These are phyloP conservation scores for Channa striata DNA, from an alignment of 2,797 vertebrate species.

Conservation along the genomic window DNA sequence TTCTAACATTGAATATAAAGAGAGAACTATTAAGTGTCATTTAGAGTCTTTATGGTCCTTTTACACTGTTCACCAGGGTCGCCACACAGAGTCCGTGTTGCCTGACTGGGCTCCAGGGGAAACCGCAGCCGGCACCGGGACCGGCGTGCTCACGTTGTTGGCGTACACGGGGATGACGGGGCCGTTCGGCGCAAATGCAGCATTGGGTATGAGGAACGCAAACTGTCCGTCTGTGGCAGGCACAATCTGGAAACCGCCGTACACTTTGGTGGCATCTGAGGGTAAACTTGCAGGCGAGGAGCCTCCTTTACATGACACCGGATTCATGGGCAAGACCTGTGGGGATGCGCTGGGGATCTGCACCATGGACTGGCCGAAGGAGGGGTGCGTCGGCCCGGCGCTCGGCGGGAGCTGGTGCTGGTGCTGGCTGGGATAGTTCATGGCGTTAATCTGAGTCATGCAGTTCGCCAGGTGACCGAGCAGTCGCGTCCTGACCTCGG, in stretches of 20 bases:
- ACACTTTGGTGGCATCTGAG: slow-evolving; percentile 90
- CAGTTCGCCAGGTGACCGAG: slow-evolving; percentile 97
- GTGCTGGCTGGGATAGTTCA: slow-evolving; percentile 93
- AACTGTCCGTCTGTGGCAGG: slow-evolving; percentile 97
- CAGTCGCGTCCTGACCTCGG: slow-evolving; percentile 95
- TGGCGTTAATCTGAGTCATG: slow-evolving; percentile 98
- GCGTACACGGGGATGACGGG: slow-evolving; percentile 94
- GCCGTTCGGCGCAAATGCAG: slow-evolving; percentile 90
- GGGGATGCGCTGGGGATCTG: slow-evolving; percentile 86
- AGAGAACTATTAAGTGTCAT: slow-evolving; percentile 78
- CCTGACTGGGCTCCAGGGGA: slow-evolving; percentile 90
- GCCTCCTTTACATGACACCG: slow-evolving; percentile 88
- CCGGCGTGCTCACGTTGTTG: slow-evolving; percentile 82
- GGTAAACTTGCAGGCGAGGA: slow-evolving; percentile 79
- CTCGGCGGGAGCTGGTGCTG: slow-evolving; percentile 87
- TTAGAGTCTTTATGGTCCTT: slow-evolving; percentile 64
- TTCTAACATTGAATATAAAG: slow-evolving; percentile 76
- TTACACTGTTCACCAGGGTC: slow-evolving; percentile 91
- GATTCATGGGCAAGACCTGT: slow-evolving; percentile 87
- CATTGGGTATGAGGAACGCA: slow-evolving; percentile 96
- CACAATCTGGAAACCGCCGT: slow-evolving; percentile 96
- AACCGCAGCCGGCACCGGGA: slow-evolving; percentile 80
- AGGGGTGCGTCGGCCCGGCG: slow-evolving; percentile 82
- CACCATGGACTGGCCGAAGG: slow-evolving; percentile 88
- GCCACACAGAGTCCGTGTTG: slow-evolving; percentile 95